Conservation (phyloP, 2,888 invertebrate genomes). For the Horisme vitalbata region DNA sequence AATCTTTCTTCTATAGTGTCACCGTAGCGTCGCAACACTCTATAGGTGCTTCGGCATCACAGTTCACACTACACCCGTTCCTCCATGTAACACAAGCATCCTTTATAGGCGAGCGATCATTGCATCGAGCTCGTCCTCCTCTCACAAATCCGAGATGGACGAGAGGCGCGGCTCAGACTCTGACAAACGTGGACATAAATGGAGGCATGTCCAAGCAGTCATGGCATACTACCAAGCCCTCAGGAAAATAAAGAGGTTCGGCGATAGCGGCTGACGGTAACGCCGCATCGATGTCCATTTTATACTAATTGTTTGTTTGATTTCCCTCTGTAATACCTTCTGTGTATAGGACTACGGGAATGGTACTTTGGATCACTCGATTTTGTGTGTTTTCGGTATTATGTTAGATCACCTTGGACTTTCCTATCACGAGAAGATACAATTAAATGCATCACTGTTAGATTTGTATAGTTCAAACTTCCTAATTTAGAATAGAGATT, state of each 20-base stretch:
- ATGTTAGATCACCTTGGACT: conserved; percentile 72
- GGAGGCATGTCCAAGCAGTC: conserved; percentile 93
- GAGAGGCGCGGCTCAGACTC: conserved; percentile 68
- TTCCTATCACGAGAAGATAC: conserved; percentile 66
- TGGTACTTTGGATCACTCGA: conserved; percentile 70
- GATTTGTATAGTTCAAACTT: conserved; percentile 47
- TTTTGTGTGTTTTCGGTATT: conserved; percentile 75
- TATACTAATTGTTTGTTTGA: conserved; percentile 67
- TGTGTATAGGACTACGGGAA: conserved; percentile 77
- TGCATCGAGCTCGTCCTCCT: conserved; percentile 76
- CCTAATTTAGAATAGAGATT: conserved; percentile 42
- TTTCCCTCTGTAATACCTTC: conserved; percentile 72
- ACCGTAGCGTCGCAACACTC: conserved; percentile 48
- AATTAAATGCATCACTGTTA: conserved; percentile 51
- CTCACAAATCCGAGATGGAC: conserved; percentile 73
- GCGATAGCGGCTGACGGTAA: conserved; percentile 32
- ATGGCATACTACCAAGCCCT: conserved; percentile 95
- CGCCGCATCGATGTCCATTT: conserved; percentile 68
- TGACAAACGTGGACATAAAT: conserved; percentile 86
- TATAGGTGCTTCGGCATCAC: conserved; percentile 47
- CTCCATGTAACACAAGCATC: conserved; percentile 67
- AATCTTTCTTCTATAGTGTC: conserved; percentile 16
- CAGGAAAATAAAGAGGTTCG: conserved; percentile 95
- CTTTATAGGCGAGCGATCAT: conserved; percentile 80
- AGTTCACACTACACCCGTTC: conserved; percentile 51